phyloP scores from a whole-genome alignment of 1,140 invertebrate species.

The Drosophila suzukii region DNA sequence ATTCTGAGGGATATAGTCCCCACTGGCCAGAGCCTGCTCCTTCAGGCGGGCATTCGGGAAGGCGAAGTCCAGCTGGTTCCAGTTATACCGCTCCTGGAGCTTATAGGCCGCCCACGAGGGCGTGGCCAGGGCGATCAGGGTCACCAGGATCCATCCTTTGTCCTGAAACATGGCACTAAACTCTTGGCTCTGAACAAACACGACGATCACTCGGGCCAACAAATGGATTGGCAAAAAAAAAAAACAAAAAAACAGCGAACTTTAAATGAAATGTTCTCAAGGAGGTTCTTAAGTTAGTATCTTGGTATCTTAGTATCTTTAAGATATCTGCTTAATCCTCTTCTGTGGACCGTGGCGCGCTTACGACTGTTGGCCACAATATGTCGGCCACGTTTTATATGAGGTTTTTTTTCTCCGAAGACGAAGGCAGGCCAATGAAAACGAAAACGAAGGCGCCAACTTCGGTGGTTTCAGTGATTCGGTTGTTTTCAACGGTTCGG shows the following conservation, averaged over 20 bases:
- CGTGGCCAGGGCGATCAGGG: slow-evolving; percentile 2
- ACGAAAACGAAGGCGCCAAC: slow-evolving; percentile 25
- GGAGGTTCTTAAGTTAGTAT: background rate
- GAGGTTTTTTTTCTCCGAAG: slow-evolving; percentile 56
- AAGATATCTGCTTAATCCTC: slow-evolving; percentile 35
- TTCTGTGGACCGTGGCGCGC: slow-evolving; percentile 56
- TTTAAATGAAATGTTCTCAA: background rate
- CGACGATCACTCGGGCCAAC: slow-evolving; percentile 10
- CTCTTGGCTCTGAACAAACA: slow-evolving; percentile 1
- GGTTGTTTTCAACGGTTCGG: background rate
- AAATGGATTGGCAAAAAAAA: slow-evolving; percentile 4
- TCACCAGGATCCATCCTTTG: slow-evolving; percentile 15
- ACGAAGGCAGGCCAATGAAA: slow-evolving; percentile 21
- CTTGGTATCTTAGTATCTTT: background rate
- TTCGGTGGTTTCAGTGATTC: slow-evolving; percentile 6
- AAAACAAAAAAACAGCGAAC: slow-evolving; percentile 1
- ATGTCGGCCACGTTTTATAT: slow-evolving; percentile 68
- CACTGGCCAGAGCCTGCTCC: slow-evolving; percentile 87
- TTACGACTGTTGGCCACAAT: slow-evolving; percentile 67
- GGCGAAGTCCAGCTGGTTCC: slow-evolving; percentile 91
- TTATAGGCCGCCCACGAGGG: slow-evolving; percentile 84
- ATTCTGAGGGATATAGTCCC: slow-evolving; percentile 89
- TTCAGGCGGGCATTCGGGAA: slow-evolving; percentile 87
- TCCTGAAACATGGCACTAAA: slow-evolving; percentile 22
- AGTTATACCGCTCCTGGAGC: slow-evolving; percentile 89